A percentile compares a stretch with the other conserved stretches of the same genome.
These are phyloP conservation scores for Eumaeus atala DNA, from an alignment of 1,140 invertebrate genomes.

Conservation along the genomic window DNA sequence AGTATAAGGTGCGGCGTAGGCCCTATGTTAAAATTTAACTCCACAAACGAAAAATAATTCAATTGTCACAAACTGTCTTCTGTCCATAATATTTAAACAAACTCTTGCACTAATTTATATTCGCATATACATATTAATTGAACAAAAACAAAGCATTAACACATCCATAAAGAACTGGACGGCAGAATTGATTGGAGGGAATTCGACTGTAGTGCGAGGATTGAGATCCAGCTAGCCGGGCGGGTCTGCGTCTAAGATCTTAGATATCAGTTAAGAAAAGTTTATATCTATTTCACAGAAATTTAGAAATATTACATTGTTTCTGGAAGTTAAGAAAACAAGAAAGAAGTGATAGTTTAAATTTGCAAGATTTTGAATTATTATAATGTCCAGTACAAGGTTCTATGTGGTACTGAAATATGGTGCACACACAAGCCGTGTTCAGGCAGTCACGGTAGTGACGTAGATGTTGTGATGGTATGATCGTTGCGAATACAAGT, in stretches of 20 bases:
- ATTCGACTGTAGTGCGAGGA: not conserved
- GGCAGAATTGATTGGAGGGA: not conserved
- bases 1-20: no score
- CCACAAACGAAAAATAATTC: no score
- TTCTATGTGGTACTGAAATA: no score
- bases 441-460: no score
- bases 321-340: no score
- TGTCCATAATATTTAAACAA: not conserved
- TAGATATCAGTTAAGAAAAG: not conserved
- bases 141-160: constrained; percentile 1
- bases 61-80: not conserved
- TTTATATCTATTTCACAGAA: not conserved
- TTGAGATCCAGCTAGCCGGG: not conserved
- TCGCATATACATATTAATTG: constrained; percentile 1
- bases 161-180: not conserved
- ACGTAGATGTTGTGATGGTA: no score
- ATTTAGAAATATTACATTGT: not conserved
- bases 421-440: no score
- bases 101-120: not conserved
- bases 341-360: no score
- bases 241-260: not conserved
- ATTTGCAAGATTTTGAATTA: no score
- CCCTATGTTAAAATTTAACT: no score
- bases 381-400: no score
- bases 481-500: no score